phyloP scores from a whole-genome alignment of 2,888 invertebrate species.

The Ditylenchus weischeri region DNA sequence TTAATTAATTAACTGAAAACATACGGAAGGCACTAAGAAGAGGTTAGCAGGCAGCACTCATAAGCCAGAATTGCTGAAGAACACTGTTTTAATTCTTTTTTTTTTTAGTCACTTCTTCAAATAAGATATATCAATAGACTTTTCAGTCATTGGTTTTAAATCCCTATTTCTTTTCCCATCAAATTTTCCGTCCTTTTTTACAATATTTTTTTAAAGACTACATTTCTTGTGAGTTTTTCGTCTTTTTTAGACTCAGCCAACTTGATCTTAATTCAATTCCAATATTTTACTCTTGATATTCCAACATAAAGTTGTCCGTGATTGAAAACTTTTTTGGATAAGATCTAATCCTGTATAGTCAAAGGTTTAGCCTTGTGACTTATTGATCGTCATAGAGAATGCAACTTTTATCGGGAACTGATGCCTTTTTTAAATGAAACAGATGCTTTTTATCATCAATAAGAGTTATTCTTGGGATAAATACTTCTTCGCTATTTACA shows the following conservation, averaged over 20 bases:
- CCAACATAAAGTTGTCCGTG: conserved; percentile 44
- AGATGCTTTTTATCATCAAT: conserved; percentile 49
- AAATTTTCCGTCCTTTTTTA: no score
- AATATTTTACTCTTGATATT: conserved; percentile 29
- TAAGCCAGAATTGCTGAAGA: no score
- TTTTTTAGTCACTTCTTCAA: no score
- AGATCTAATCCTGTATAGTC: conserved; percentile 34
- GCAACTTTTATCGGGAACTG: conserved; percentile 34
- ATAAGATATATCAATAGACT: no score
- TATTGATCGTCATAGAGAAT: conserved; percentile 42
- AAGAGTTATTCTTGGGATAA: conserved; percentile 26
- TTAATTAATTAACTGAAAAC: no score
- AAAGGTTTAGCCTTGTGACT: conserved; percentile 40
- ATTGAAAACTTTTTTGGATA: conserved; percentile 19
- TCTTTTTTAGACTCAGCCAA: not conserved
- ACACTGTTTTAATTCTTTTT: no score
- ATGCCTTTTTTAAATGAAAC: conserved; percentile 51
- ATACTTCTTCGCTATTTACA: not conserved
- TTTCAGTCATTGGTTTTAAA: no score
- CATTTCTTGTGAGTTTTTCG: no score
- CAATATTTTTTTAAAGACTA: no score
- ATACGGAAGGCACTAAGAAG: no score
- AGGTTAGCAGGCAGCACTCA: no score
- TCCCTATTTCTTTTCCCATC: no score
- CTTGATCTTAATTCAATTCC: not conserved